A percentile compares a stretch with the other conserved stretches of the same genome.
Conservation (phyloP, 2,797 vertebrate genomes). For the Epinephelus awoara region DNA sequence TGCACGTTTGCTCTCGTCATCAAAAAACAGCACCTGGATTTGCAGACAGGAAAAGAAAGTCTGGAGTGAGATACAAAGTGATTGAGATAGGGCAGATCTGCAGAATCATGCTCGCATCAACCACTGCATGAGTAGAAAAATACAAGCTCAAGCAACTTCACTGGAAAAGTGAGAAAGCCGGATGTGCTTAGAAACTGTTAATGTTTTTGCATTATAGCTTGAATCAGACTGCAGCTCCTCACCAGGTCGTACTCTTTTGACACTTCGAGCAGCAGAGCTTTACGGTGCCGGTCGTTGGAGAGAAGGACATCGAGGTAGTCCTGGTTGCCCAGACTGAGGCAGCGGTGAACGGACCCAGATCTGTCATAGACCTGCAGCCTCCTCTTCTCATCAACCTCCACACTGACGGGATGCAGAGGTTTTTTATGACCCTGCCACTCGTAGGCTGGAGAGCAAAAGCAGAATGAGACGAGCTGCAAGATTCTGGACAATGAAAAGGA, state of each 20-base stretch:
- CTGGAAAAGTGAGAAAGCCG: neutral
- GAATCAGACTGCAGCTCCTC: conserved; percentile 44
- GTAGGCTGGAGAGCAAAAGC: conserved; percentile 79
- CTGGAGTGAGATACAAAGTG: conserved; percentile 28
- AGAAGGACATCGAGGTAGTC: conserved; percentile 85
- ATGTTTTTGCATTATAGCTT: neutral
- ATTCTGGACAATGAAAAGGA: neutral
- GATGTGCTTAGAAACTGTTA: conserved; percentile 12
- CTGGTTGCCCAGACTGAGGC: conserved; percentile 83
- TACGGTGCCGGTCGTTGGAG: conserved; percentile 87
- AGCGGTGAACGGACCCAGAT: conserved; percentile 84
- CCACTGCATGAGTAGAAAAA: conserved; percentile 3
- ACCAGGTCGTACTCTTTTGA: conserved; percentile 96
- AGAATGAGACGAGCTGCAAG: neutral
- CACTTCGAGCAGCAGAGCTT: conserved; percentile 90
- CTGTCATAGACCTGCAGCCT: conserved; percentile 87
- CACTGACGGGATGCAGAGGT: conserved; percentile 80
- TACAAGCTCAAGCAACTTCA: neutral
- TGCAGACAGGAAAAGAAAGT: conserved; percentile 25
- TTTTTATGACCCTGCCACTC: conserved; percentile 92
- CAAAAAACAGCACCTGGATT: conserved; percentile 92
- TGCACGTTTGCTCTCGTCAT: conserved; percentile 83
- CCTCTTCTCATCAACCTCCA: conserved; percentile 87
- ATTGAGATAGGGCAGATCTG: conserved; percentile 34
- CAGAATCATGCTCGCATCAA: conserved; percentile 47